Evolutionary conservation across 53 echinoderm and acorn worm species (phyloP).

Genomic region (Zoroaster sp.): DNA sequence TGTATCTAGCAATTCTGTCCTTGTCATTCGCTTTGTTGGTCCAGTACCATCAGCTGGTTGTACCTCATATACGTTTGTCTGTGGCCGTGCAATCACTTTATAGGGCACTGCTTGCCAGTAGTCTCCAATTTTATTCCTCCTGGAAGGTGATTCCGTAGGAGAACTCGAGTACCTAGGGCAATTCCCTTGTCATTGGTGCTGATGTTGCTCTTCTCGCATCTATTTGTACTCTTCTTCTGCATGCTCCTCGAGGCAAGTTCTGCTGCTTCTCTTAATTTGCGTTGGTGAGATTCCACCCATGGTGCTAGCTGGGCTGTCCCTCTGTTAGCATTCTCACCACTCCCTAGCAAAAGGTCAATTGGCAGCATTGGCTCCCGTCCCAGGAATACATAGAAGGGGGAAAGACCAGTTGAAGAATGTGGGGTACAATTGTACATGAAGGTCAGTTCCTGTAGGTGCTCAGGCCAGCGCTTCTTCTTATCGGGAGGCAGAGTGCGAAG

Average conservation of each 20-base stretch:
- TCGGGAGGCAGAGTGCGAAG: slow-evolving; percentile 21
- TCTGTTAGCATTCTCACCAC: background rate
- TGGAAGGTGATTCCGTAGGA: slow-evolving; percentile 7
- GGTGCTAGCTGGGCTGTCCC: background rate
- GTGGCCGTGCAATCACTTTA: slow-evolving; percentile 41
- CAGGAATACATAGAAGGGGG: slow-evolving; percentile 16
- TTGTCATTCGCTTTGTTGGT: slow-evolving; percentile 33
- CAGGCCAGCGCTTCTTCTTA: slow-evolving; percentile 23
- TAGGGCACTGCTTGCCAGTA: slow-evolving; percentile 55
- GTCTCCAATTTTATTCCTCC: slow-evolving; percentile 61
- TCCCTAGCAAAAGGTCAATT: slow-evolving; percentile 8
- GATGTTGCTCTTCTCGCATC: background rate
- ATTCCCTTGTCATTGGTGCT: slow-evolving; percentile 17
- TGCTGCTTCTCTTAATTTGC: background rate
- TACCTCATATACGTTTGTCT: slow-evolving; percentile 59
- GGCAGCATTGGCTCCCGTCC: slow-evolving; percentile 17
- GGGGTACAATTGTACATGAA: slow-evolving; percentile 40
- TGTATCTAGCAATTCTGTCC: slow-evolving; percentile 58
- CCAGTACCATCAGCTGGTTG: slow-evolving; percentile 51
- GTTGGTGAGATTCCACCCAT: background rate
- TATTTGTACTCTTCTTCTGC: background rate
- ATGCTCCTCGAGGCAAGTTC: background rate
- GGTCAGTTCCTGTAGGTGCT: slow-evolving; percentile 22
- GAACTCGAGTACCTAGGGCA: background rate
- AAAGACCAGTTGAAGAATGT: slow-evolving; percentile 21